phyloP scores from a whole-genome alignment of 2,888 invertebrate species.

The Eupithecia insigniata region DNA sequence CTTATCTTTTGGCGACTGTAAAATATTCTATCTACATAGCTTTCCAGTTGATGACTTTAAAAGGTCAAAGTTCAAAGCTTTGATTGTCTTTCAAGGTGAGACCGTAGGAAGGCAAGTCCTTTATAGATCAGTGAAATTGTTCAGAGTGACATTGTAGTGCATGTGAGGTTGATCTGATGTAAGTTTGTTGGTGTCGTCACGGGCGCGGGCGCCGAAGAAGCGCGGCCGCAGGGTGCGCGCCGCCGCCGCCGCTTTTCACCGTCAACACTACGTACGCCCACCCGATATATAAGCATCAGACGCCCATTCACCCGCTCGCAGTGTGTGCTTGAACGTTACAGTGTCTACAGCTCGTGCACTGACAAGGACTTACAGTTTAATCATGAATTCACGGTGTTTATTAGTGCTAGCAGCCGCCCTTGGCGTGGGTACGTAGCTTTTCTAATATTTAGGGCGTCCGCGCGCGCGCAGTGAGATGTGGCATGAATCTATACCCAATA shows the following conservation, averaged over 20 bases:
- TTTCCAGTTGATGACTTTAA: constrained; percentile 25
- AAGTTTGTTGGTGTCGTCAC: constrained; percentile 44
- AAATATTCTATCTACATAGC: constrained; percentile 10
- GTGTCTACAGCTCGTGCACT: constrained; percentile 75
- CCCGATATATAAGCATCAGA: constrained; percentile 81
- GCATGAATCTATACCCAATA: constrained; percentile 49
- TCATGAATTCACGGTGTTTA: constrained; percentile 83
- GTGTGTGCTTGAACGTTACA: constrained; percentile 83
- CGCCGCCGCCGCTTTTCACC: constrained; percentile 75
- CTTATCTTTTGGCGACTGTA: constrained; percentile 1
- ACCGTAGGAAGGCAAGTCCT: background rate
- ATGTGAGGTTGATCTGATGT: constrained; percentile 20
- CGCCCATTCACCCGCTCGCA: constrained; percentile 84
- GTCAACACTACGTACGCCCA: constrained; percentile 68
- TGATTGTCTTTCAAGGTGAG: constrained; percentile 14
- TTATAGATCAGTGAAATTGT: background rate
- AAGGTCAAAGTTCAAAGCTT: constrained; percentile 27
- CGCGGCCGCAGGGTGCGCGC: constrained; percentile 60
- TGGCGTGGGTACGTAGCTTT: constrained; percentile 87
- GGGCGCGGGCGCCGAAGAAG: constrained; percentile 45
- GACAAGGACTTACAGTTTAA: constrained; percentile 78
- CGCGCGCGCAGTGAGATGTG: constrained; percentile 53
- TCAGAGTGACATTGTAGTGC: background rate
- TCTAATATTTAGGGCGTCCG: constrained; percentile 77
- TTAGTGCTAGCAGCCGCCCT: constrained; percentile 86